Base-by-base conservation (phyloP, 2,797 vertebrate genomes). In the Chlorospingus semifuscus region DNA sequence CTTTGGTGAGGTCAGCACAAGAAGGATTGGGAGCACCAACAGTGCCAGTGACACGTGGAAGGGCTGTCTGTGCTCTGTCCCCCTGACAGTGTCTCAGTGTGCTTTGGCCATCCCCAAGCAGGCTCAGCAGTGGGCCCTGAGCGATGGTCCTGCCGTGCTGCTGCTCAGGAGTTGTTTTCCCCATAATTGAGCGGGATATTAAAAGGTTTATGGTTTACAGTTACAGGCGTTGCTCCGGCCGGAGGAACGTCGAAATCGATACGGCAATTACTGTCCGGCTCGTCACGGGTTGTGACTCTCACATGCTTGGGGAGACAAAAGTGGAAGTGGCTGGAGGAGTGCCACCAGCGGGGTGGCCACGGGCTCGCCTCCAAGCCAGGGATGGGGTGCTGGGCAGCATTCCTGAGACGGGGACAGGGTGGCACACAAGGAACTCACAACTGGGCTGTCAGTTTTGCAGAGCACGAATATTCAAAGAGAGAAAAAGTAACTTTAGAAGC, bases 131-230 rank as follows among this genome's bases (percentile, higher is more conserved):
- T 1, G 1, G 53, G 79, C 61, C 82, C 42, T 5, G 6, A 42
- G 2, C 2, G 55, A 26, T 66, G 79, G 65, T 70, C 41, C 79
- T 1, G 12, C 34, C 3, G 13, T 56, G 84, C 78, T 70, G 75
- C 81, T 56, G 47, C 75, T 76, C 65, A 69, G 41, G 36, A 63
- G 41, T 69, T 56, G 39, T 79, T 90, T 76, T 85, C 70, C 20
- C 41, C 77, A 1, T 55, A n/a, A 85, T 71, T 42, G 82, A 75
- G 59, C 5, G 4, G 76, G 78, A 66, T 89, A 75, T 93, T 81
- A 80, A 89, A 71, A 90, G 92, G 75, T 49, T 93, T 84, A 39
- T 61, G 76, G 92, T 90, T 96, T 96, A 59, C 70, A 75, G 68
- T 75, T 95, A 59, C 87, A 86, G 75, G 79, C 87, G 10, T 69